Evolutionary conservation across 92 coral and sea anemone species (phyloP).

Genomic region (Actinostola sp.): DNA sequence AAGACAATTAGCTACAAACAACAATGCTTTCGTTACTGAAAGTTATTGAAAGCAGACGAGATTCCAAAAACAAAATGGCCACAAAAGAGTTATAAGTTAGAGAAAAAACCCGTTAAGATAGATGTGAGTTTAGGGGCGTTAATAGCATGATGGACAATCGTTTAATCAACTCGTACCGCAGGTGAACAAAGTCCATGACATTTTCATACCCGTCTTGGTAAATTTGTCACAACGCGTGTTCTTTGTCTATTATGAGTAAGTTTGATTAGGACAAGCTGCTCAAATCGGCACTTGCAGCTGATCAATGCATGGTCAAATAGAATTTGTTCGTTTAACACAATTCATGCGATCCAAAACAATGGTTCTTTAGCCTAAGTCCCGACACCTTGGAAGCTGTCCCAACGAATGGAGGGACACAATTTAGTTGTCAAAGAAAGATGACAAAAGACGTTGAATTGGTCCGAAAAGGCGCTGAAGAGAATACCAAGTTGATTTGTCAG

Average conservation of each 20-base stretch:
- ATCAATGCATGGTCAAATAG: conserved; percentile 14
- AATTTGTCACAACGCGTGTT: conserved; percentile 7
- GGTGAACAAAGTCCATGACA: conserved; percentile 1
- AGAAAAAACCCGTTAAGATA: too few species aligned
- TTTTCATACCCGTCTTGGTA: not conserved
- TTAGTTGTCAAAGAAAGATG: too few species aligned
- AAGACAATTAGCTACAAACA: too few species aligned
- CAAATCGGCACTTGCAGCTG: conserved; percentile 13
- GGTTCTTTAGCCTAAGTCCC: not conserved
- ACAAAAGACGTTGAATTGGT: too few species aligned
- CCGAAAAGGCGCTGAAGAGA: too few species aligned
- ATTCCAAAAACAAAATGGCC: too few species aligned
- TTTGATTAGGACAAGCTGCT: conserved; percentile 24
- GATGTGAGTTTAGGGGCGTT: too few species aligned
- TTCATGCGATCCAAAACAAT: not conserved
- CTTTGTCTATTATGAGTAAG: conserved; percentile 14
- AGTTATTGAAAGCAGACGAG: too few species aligned
- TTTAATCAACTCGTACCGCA: not conserved
- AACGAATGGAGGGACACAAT: too few species aligned
- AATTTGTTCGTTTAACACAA: not conserved
- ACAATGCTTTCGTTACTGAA: too few species aligned
- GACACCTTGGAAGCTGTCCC: not conserved
- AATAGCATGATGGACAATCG: not conserved
- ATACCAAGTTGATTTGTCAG: too few species aligned
- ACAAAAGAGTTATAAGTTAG: too few species aligned